Evolutionary conservation across 2,888 invertebrate species (phyloP).

Genomic region (Acleris literana): DNA sequence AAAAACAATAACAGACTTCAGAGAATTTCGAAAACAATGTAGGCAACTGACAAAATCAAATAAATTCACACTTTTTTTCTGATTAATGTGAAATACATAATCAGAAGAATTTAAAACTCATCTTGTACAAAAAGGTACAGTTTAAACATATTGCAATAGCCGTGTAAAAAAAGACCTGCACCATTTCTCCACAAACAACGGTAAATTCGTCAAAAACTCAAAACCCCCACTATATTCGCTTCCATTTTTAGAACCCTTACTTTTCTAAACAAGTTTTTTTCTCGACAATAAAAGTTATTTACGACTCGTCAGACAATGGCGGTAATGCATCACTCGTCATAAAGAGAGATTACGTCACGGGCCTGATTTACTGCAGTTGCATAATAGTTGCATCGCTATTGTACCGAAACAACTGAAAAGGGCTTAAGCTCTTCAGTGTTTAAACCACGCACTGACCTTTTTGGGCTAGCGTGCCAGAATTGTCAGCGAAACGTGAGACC

Average conservation of each 20-base stretch:
- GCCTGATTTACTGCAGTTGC: conserved; percentile 76
- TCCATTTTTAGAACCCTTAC: conserved; percentile 17
- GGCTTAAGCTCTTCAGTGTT: background rate
- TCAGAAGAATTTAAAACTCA: too few species aligned
- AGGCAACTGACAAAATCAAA: too few species aligned
- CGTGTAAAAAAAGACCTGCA: too few species aligned
- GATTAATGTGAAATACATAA: too few species aligned
- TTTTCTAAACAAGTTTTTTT: conserved; percentile 34
- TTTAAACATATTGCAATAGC: too few species aligned
- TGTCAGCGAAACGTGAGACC: conserved; percentile 7
- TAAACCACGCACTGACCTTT: background rate
- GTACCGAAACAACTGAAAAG: conserved; percentile 4
- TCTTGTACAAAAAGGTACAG: too few species aligned
- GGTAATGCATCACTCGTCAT: conserved; percentile 80
- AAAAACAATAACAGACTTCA: too few species aligned
- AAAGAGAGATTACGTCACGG: conserved; percentile 74
- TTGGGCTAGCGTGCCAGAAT: background rate
- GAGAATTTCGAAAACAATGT: too few species aligned
- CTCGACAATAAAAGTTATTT: conserved; percentile 73
- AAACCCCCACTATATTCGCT: background rate
- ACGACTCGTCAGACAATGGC: conserved; percentile 68
- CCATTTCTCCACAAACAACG: background rate
- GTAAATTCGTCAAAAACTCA: background rate
- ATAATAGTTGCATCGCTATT: conserved; percentile 31
- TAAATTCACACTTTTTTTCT: too few species aligned